phyloP scores from a whole-genome alignment of 1,140 invertebrate species.

The Drosophila bocqueti region DNA sequence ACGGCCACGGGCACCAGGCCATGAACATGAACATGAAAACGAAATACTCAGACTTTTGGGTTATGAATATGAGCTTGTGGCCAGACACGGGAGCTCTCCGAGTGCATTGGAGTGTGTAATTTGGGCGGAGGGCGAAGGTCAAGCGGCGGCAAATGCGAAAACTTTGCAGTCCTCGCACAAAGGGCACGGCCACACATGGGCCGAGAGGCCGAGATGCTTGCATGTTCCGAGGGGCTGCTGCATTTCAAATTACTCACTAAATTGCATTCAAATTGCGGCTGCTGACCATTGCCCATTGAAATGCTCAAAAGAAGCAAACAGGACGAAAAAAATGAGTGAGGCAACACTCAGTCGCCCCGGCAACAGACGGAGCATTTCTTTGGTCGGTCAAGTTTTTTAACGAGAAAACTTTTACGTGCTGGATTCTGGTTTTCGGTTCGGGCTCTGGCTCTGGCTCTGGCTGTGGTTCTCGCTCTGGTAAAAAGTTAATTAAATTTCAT shows the following conservation, averaged over 20 bases:
- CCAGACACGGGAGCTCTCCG: conserved; percentile 4
- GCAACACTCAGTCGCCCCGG: conserved; percentile 40
- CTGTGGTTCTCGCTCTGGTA: conserved; percentile 32
- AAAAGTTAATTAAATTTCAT: conserved; percentile 83
- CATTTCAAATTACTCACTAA: conserved; percentile 78
- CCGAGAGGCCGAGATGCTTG: conserved; percentile 42
- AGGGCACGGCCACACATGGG: conserved; percentile 38
- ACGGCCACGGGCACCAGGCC: conserved; percentile 25
- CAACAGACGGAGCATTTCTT: conserved; percentile 65
- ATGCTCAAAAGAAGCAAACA: conserved; percentile 31
- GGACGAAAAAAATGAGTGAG: conserved; percentile 4
- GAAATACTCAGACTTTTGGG: conserved; percentile 2
- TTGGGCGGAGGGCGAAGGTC: conserved; percentile 41
- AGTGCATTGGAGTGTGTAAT: conserved; percentile 29
- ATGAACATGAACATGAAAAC: conserved; percentile 30
- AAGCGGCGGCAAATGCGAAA: conserved; percentile 53
- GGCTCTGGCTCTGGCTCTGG: conserved; percentile 25
- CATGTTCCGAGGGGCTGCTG: conserved; percentile 64
- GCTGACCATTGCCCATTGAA: conserved; percentile 63
- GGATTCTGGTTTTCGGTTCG: conserved; percentile 20
- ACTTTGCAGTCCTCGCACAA: conserved; percentile 45
- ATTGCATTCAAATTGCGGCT: conserved; percentile 80
- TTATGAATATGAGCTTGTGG: conserved; percentile 45
- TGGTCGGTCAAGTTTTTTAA: conserved; percentile 75
- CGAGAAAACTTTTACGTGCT: conserved; percentile 77